A percentile compares a stretch with the other conserved stretches of the same genome.
phyloP scores from a whole-genome alignment of 2,113 vertebrate species.

The Ptilonorhynchus violaceus region DNA sequence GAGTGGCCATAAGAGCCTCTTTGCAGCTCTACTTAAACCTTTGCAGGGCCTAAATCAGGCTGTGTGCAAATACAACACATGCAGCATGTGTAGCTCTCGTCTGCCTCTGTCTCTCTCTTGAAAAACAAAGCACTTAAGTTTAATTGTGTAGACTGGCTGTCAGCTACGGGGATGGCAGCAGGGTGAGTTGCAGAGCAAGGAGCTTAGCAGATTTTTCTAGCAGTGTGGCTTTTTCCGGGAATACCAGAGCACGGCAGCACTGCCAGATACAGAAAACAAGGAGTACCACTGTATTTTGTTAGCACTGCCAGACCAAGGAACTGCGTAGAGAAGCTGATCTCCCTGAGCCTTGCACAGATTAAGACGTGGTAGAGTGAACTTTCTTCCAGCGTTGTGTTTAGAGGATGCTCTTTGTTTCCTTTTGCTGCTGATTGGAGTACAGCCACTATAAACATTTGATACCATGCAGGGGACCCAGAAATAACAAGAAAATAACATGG shows the following conservation, averaged over 20 bases:
- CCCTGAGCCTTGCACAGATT: neutral
- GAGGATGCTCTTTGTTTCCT: neutral
- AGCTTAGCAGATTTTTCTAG: neutral
- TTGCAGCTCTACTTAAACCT: neutral
- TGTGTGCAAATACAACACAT: neutral
- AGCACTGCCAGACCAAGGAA: neutral
- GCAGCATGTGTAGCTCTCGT: neutral
- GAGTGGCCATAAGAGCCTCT: neutral
- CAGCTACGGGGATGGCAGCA: neutral
- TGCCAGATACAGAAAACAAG: neutral
- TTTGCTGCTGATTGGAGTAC: neutral
- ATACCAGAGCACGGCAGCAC: neutral
- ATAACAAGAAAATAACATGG: constrained; percentile 18
- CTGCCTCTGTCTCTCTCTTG: neutral
- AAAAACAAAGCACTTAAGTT: constrained; percentile 4
- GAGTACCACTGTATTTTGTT: neutral
- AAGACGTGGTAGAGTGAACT: neutral
- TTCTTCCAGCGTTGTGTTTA: rapidly evolving
- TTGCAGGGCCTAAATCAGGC: neutral
- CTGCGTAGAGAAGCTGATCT: neutral
- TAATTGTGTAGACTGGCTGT: neutral
- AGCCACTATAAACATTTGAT: neutral
- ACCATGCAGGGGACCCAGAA: neutral
- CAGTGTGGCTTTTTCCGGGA: neutral
- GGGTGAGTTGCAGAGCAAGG: neutral